Evolutionary conservation across 2,797 vertebrate genomes (phyloP), one percentile per base, ranked within the genome.

Genomic region (Bovichtus diacanthus): DNA sequence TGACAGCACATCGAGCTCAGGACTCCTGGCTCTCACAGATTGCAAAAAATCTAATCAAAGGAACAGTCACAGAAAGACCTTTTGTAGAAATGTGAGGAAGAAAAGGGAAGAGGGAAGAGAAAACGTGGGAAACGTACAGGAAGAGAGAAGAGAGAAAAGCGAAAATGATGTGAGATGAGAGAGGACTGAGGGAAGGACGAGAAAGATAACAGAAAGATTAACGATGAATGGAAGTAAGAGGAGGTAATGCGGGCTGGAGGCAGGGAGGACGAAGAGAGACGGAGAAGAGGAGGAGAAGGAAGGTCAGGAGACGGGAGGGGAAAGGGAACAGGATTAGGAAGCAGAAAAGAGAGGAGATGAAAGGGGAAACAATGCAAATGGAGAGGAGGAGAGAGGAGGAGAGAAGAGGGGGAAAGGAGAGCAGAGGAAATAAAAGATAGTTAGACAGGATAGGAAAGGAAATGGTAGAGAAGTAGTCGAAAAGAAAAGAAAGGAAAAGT

Each of bases 11-110:
- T 2, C 55, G 16, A 67, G 27, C 4, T 59, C 31, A 51, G 51
- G 16, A 50, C 25, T 51, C 19, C 46, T 56, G 39, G 13, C 41
- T 39, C 58, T 12, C n/a, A 9, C 25, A 69, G 54, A 78, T 59
- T 1, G 5, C 13, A 49, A 62, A 49, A 72, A n/a, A 61, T 38
- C 21, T 5, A 46, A 66, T 70, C 46, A 76, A 76, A 71, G 50
- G 65, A 49, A 47, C 29, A 51, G 39, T 36, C 50, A 50, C 36
- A 67, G 16, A 51, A 23, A 67, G 21, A 61, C 12, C 15, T 51
- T 53, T 27, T 3, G 36, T 16, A 13, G 27, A 67, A 44, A 34
- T 9, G 8, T 15, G 9, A 49, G 31, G 25, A 49, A 23, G 29
- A 29, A 25, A 34, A 43, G 13, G 34, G 12, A 55, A 13, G 27